These are phyloP conservation scores for Phalanger gymnotis DNA, from an alignment of 2,797 vertebrate genomes.

Conservation along the genomic window DNA sequence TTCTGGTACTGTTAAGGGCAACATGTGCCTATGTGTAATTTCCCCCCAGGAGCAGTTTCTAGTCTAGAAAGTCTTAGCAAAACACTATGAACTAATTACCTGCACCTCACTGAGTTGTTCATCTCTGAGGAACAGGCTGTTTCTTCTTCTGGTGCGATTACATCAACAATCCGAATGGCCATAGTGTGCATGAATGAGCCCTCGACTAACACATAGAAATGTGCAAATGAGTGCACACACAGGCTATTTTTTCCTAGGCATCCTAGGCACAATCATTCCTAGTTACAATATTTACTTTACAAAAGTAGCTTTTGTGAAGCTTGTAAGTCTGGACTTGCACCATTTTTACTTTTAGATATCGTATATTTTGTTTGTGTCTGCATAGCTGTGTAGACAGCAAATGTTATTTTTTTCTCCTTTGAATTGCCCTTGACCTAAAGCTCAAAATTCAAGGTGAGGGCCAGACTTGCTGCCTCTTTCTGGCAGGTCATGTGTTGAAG, in stretches of 20 bases:
- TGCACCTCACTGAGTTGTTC: neutral
- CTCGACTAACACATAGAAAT: neutral
- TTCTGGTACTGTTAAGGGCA: neutral
- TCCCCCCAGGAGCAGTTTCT: neutral
- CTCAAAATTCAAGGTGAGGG: conserved; percentile 50
- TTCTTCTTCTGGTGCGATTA: neutral
- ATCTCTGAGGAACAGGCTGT: neutral
- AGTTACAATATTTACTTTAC: neutral
- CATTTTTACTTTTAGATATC: conserved; percentile 31
- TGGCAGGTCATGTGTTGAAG: conserved; percentile 47
- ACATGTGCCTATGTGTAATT: neutral
- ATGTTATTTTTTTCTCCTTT: conserved; percentile 28
- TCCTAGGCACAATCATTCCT: neutral
- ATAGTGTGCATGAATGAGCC: neutral
- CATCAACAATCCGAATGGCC: neutral
- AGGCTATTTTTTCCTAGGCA: neutral
- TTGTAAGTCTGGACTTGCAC: conserved; percentile 1
- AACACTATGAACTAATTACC: neutral
- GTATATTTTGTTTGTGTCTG: neutral
- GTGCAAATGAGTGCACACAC: neutral
- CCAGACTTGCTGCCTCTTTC: neutral
- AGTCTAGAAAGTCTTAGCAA: neutral
- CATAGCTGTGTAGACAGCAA: conserved; percentile 1
- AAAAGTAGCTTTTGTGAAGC: neutral
- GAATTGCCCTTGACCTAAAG: conserved; percentile 24